Percentiles rank a stretch among this genome's conserved stretches.
These are phyloP conservation scores for Cremastinae sp. DNA, from an alignment of 2,888 invertebrate genomes.

Conservation along the genomic window DNA sequence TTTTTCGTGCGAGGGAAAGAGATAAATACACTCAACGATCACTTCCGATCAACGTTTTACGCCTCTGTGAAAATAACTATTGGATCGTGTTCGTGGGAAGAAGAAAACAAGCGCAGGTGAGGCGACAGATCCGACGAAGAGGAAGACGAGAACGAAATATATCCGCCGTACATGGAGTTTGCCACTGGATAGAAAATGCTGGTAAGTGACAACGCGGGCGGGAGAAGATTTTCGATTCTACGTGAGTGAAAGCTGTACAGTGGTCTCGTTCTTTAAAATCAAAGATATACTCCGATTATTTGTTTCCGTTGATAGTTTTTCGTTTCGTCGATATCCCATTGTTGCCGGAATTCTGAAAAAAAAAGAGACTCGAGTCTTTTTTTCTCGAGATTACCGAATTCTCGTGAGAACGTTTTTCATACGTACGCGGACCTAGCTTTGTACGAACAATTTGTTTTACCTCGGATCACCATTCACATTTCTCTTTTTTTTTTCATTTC, in stretches of 20 bases:
- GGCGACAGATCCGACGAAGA: constrained; percentile 1
- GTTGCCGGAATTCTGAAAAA: background rate
- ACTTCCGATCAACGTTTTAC: background rate
- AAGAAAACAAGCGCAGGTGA: background rate
- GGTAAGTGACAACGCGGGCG: constrained; percentile 71
- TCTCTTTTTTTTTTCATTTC: constrained; percentile 3
- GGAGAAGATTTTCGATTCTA: constrained; percentile 61
- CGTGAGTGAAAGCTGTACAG: constrained; percentile 28
- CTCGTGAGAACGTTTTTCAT: constrained; percentile 9
- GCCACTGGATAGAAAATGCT: constrained; percentile 74
- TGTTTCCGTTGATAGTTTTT: background rate
- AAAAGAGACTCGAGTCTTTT: background rate
- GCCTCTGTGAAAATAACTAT: background rate
- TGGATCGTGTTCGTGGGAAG: constrained; percentile 10
- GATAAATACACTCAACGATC: background rate
- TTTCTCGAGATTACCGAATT: constrained; percentile 1
- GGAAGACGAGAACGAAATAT: constrained; percentile 42
- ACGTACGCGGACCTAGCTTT: background rate
- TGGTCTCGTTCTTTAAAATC: constrained; percentile 2
- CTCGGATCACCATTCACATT: constrained; percentile 42
- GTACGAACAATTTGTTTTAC: constrained; percentile 19
- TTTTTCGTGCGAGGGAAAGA: constrained; percentile 7
- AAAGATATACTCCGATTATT: background rate
- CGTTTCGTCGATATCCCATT: background rate
- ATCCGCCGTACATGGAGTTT: constrained; percentile 68